phyloP scores from a whole-genome alignment of 2,113 vertebrate species.

The Leucopsar rothschildi region DNA sequence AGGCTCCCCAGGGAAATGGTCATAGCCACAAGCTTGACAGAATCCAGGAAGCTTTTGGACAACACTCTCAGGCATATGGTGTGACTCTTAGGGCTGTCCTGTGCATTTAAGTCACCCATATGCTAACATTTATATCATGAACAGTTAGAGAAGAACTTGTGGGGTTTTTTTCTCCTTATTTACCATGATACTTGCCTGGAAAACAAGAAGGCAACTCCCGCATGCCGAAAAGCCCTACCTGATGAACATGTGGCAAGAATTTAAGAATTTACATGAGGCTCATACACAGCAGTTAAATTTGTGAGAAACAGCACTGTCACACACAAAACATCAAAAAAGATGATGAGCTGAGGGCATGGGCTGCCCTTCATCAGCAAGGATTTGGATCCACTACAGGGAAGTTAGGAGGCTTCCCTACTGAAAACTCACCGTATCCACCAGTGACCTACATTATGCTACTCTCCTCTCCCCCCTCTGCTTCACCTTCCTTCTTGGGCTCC shows the following conservation, averaged over 20 bases:
- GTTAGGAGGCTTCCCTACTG: background rate
- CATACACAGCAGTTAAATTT: background rate
- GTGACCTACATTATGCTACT: conserved; percentile 28
- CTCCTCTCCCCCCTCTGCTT: background rate
- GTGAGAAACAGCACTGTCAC: background rate
- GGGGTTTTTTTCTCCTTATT: background rate
- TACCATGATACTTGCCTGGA: background rate
- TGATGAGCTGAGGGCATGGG: background rate
- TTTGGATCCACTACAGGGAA: background rate
- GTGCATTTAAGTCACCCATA: background rate
- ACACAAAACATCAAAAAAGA: background rate
- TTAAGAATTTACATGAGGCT: background rate
- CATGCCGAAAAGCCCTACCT: background rate
- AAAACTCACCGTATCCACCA: background rate
- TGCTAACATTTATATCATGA: background rate
- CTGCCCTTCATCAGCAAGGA: background rate
- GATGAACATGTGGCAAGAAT: background rate
- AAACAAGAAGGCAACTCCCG: background rate
- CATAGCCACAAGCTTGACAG: background rate
- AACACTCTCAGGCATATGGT: background rate
- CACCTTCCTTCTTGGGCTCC: conserved; percentile 15
- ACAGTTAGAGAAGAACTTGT: background rate
- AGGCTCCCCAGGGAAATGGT: background rate
- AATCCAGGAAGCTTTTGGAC: background rate
- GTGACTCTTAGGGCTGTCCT: background rate